phyloP scores from a whole-genome alignment of 2,113 vertebrate genomes.

The Neofelis nebulosa region DNA sequence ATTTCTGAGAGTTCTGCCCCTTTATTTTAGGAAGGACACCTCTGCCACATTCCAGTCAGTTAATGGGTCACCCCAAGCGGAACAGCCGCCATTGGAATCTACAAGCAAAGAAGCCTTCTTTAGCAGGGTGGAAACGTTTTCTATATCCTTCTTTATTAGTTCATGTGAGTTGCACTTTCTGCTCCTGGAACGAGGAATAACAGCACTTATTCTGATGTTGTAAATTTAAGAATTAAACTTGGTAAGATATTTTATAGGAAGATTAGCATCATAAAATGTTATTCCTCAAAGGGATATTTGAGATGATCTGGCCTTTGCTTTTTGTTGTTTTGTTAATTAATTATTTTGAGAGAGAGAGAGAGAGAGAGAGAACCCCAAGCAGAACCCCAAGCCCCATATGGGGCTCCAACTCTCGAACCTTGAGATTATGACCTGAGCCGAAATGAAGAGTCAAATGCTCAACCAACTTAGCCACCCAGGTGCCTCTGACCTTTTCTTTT shows the following conservation, averaged over 20 bases:
- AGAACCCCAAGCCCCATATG: too few relatives aligned
- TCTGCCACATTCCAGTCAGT: conserved; percentile 49
- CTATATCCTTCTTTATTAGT: conserved; percentile 92
- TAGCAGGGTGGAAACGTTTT: conserved; percentile 93
- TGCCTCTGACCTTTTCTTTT: not conserved
- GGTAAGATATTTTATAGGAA: conserved; percentile 27
- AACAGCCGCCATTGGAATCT: conserved; percentile 85
- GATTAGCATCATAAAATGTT: conserved; percentile 11
- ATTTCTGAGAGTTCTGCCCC: not conserved
- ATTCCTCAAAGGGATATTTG: not conserved
- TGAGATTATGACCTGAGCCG: too few relatives aligned
- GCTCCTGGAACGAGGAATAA: not conserved
- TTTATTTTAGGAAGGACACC: conserved; percentile 78
- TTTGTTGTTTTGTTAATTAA: too few relatives aligned
- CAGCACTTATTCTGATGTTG: not conserved
- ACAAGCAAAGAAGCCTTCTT: conserved; percentile 95
- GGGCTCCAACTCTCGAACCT: too few relatives aligned
- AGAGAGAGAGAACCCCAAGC: too few relatives aligned
- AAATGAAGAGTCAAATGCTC: too few relatives aligned
- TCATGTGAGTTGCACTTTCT: not conserved
- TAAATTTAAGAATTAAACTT: conserved; percentile 37
- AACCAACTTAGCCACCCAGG: too few relatives aligned
- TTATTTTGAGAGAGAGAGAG: too few relatives aligned
- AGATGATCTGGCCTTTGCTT: not conserved
- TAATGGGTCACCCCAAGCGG: conserved; percentile 75